These are phyloP conservation scores for Danio kyathit DNA, from an alignment of 2,797 vertebrate genomes.

Conservation along the genomic window DNA sequence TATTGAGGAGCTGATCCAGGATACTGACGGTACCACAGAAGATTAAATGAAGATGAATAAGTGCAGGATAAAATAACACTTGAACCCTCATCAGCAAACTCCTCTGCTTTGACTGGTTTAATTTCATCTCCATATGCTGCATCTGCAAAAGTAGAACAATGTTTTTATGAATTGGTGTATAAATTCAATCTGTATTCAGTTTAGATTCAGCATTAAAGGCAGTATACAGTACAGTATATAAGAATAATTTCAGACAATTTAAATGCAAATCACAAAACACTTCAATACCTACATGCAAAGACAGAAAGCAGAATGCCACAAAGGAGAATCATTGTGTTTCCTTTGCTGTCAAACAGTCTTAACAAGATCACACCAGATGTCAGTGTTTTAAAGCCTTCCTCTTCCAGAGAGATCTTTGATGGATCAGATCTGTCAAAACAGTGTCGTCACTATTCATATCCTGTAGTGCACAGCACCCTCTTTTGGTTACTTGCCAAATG, in stretches of 20 bases:
- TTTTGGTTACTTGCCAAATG: too few species aligned
- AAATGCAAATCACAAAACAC: too few species aligned
- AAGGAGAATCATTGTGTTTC: background rate
- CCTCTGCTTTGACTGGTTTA: background rate
- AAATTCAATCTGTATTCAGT: too few species aligned
- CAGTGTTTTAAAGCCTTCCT: background rate
- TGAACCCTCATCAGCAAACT: too few species aligned
- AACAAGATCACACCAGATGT: too few species aligned
- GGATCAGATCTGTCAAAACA: background rate
- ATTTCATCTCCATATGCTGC: background rate
- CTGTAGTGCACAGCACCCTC: too few species aligned
- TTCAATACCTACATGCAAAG: background rate
- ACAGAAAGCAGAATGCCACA: background rate
- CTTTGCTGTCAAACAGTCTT: background rate
- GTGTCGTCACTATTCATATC: too few species aligned
- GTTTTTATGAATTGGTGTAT: background rate
- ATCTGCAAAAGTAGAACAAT: background rate
- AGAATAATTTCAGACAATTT: too few species aligned
- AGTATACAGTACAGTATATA: background rate
- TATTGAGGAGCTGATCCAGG: background rate
- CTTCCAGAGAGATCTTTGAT: too few species aligned
- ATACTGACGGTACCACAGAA: constrained; percentile 1
- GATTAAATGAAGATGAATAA: background rate
- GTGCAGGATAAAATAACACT: background rate
- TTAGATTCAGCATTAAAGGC: background rate